Conservation (phyloP, 2,888 invertebrate genomes). For the Ochropacha duplaris region DNA sequence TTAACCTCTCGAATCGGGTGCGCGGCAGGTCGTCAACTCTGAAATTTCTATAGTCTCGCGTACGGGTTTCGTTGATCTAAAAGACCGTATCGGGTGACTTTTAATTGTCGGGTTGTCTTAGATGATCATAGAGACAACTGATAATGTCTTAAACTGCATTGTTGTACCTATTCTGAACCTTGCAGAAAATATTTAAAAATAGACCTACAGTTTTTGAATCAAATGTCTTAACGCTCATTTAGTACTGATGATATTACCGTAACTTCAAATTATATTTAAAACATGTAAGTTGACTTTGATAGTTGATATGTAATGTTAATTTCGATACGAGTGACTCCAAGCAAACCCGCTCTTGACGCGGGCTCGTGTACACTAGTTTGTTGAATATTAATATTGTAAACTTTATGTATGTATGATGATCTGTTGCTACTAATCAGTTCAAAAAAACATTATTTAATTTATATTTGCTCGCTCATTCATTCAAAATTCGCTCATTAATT, state of each 20-base stretch:
- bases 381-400: slow-evolving; percentile 45
- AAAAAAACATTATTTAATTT: slow-evolving; percentile 18
- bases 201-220: no score
- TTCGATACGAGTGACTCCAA: slow-evolving; percentile 38
- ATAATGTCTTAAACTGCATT: no score
- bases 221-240: neutral
- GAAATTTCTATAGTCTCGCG: neutral
- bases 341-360: slow-evolving; percentile 39
- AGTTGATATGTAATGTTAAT: slow-evolving; percentile 41
- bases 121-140: no score
- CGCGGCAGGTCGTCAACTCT: neutral
- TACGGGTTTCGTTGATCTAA: neutral
- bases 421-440: slow-evolving; percentile 45
- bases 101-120: neutral
- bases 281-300: slow-evolving; percentile 27
- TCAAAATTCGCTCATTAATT: neutral
- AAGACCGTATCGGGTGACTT: neutral
- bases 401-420: slow-evolving; percentile 48
- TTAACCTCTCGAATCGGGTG: no score
- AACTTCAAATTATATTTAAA: no score
- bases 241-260: no score
- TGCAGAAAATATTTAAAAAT: no score
- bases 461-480: no score
- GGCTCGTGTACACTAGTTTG: slow-evolving; percentile 35
- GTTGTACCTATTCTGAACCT: no score